These are phyloP conservation scores for Spisula subtruncata DNA, from an alignment of 2,888 invertebrate species.

Conservation along the genomic window DNA sequence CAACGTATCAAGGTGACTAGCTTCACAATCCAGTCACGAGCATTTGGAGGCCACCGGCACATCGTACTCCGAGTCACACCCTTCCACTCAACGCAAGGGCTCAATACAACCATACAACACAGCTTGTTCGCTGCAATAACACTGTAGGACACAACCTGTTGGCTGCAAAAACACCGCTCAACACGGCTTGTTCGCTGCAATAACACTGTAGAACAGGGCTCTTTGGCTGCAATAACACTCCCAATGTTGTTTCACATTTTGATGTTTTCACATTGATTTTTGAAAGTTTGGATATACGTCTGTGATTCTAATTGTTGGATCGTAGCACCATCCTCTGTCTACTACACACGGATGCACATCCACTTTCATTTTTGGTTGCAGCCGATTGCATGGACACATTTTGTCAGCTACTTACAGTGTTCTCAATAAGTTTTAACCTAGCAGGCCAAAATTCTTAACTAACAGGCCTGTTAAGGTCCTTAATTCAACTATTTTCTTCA, in stretches of 20 bases:
- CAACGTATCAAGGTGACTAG: conserved; percentile 81
- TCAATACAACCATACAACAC: conserved; percentile 59
- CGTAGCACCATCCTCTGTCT: neutral
- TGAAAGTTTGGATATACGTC: neutral
- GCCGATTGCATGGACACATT: neutral
- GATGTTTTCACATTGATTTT: conserved; percentile 17
- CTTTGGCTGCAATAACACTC: too few species aligned
- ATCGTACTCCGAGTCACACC: conserved; percentile 43
- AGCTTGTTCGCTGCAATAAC: conserved; percentile 61
- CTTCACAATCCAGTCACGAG: conserved; percentile 58
- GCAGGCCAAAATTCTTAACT: too few species aligned
- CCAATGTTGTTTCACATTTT: neutral
- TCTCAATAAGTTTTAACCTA: neutral
- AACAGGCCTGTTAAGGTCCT: too few species aligned
- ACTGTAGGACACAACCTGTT: too few species aligned
- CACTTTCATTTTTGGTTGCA: neutral
- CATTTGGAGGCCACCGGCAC: conserved; percentile 52
- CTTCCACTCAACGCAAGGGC: conserved; percentile 66
- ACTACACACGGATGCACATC: neutral
- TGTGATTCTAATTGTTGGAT: conserved; percentile 8
- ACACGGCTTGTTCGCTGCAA: conserved; percentile 63
- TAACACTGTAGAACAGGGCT: conserved; percentile 35
- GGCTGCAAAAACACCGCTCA: too few species aligned
- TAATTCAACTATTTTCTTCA: too few species aligned
- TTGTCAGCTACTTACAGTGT: neutral